Conservation (phyloP, 2,888 invertebrate genomes). For the Serripes groenlandicus region DNA sequence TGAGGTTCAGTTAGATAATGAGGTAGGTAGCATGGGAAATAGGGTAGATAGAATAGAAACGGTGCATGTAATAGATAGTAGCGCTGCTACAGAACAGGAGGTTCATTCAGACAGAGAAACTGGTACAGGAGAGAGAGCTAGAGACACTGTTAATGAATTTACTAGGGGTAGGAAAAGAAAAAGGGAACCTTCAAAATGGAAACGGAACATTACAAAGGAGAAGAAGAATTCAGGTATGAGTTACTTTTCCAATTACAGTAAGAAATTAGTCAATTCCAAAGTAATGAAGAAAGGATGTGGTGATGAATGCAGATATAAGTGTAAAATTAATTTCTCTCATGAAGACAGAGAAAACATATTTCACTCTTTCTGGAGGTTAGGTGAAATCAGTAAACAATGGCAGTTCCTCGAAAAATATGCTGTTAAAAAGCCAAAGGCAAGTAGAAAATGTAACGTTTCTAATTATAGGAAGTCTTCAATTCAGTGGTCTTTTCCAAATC, state of each 20-base stretch:
- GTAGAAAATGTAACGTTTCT: not conserved
- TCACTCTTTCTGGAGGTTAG: slow-evolving; percentile 22
- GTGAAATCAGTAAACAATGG: slow-evolving; percentile 15
- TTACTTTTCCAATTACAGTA: not conserved
- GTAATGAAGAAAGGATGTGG: slow-evolving; percentile 13
- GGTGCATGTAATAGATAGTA: too few relatives aligned
- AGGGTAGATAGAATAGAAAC: too few relatives aligned
- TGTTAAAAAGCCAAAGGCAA: not conserved
- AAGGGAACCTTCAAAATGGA: not conserved
- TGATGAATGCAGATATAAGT: slow-evolving; percentile 14
- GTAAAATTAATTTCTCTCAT: slow-evolving; percentile 5
- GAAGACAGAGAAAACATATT: slow-evolving; percentile 12
- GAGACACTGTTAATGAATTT: too few relatives aligned
- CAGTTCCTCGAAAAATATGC: slow-evolving; percentile 23
- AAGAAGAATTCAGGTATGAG: not conserved
- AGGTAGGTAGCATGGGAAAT: too few relatives aligned
- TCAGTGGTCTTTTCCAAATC: not conserved
- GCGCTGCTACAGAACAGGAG: too few relatives aligned
- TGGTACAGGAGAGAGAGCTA: too few relatives aligned
- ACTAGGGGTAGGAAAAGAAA: not conserved
- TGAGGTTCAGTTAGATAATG: too few relatives aligned
- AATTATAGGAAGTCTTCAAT: not conserved
- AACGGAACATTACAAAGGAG: slow-evolving; percentile 3
- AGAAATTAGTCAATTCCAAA: not conserved
- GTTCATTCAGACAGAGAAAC: too few relatives aligned